Percentiles rank a stretch among this genome's conserved stretches.
Evolutionary conservation across 2,113 vertebrate species (phyloP).

Genomic region (Girardinichthys multiradiatus): DNA sequence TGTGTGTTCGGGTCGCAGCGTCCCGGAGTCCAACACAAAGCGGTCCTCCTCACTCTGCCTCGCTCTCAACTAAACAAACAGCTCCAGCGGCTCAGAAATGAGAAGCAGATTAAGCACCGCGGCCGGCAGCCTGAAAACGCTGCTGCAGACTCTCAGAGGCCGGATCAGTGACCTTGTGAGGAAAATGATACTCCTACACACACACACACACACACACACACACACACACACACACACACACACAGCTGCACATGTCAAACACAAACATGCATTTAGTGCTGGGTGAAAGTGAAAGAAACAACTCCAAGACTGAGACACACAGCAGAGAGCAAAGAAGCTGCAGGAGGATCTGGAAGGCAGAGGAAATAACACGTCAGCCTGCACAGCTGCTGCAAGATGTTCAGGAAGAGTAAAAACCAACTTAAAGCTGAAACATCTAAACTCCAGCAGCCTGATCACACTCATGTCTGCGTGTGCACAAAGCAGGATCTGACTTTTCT

Average conservation of each 20-base stretch:
- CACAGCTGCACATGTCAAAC: conserved; percentile 64
- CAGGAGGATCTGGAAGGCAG: neutral
- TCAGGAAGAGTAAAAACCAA: conserved; percentile 21
- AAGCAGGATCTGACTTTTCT: neutral
- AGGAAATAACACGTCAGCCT: neutral
- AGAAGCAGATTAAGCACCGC: conserved; percentile 68
- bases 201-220: too few species aligned
- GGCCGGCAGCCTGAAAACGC: conserved; percentile 49
- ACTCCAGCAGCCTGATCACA: neutral
- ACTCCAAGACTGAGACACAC: neutral
- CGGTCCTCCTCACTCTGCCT: conserved; percentile 66
- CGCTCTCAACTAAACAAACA: conserved; percentile 74
- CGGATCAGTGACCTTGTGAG: conserved; percentile 66
- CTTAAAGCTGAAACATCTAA: conserved; percentile 23
- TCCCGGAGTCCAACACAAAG: conserved; percentile 60
- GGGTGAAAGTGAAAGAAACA: neutral
- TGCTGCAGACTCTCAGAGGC: conserved; percentile 56
- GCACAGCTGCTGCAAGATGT: conserved; percentile 33
- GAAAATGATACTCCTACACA: conserved; percentile 68
- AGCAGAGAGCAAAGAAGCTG: neutral
- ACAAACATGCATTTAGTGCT: conserved; percentile 32
- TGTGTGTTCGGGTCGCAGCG: conserved; percentile 35
- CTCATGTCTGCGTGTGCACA: neutral
- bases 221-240: conserved; percentile 51
- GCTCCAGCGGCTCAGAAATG: conserved; percentile 69